Base-by-base conservation (phyloP, 2,797 vertebrate species). In the Megalops cyprinoides region DNA sequence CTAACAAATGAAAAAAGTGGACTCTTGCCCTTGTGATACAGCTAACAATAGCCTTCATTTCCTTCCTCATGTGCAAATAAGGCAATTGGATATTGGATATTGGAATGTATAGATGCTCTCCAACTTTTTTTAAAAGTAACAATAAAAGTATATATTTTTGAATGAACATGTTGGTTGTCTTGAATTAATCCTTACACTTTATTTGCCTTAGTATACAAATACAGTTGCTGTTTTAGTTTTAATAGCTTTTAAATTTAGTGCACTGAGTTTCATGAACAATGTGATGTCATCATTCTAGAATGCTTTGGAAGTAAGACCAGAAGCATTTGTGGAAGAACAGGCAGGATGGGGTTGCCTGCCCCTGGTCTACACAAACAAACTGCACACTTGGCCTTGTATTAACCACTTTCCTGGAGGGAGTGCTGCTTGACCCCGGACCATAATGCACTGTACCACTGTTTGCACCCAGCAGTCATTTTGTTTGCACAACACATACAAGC, bases 331-430 rank as follows among this genome's bases (percentile, higher is more conserved):
- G 44, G 51, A 39, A 28, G 18, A 44, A 4, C 28, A 65, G 25
- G 42, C 14, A 44, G 39, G 56, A 14, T n/a, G n/a, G n/a, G n/a
- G 9, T 58, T 23, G 15, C 65, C 60, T 60, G 23, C n/a, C 28
- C 14, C 25, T 34, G 28, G 10, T 69, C 49, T 42, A 28, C 7
- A 31, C 20, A 76, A 31, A 31, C 28, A 8, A 48, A 53, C 20
- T 31, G 0, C 9, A 8, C 42, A 31, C 34, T 56, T 74, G 51
- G 65, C 28, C 51, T 39, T 58, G 67, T 55, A 53, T 81, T 76
- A 14, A 65, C 20, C 58, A 76, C 44, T 53, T 80, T 48, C 37
- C 62, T 81, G 46, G 44, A 71, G 67, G 39, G 67, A 71, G 37
- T 7, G 44, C 20, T 42, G 18, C 9, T 23, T n/a, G 39, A 37